phyloP scores from a whole-genome alignment of 2,113 vertebrate species.

The Petromus typicus region DNA sequence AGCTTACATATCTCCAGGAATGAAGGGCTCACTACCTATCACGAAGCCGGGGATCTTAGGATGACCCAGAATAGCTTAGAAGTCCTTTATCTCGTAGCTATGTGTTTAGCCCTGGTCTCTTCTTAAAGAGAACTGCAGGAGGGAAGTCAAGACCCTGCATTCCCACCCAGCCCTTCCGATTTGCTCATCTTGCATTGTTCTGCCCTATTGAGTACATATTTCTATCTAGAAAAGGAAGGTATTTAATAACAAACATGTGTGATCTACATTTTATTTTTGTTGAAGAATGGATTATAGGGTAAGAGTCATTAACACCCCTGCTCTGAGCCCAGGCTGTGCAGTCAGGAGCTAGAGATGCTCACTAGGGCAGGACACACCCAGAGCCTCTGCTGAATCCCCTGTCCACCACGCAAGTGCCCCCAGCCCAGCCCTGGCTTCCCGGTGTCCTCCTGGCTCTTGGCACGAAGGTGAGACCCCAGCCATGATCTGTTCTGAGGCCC shows the following conservation, averaged over 20 bases:
- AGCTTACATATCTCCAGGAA: neutral
- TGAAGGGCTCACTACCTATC: neutral
- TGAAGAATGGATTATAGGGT: neutral
- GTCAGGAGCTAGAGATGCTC: neutral
- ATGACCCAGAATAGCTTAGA: neutral
- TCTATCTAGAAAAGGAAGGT: conserved; percentile 5
- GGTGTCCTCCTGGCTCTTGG: neutral
- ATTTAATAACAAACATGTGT: neutral
- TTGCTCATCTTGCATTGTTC: neutral
- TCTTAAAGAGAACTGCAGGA: neutral
- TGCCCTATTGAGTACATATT: neutral
- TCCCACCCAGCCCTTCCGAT: too few species aligned
- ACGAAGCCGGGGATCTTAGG: neutral
- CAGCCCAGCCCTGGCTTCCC: neutral
- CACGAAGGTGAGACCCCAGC: neutral
- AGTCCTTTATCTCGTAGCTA: neutral
- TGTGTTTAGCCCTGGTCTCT: neutral
- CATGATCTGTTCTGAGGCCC: accelerated
- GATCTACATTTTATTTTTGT: neutral
- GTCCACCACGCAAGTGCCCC: neutral
- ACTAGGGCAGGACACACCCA: neutral
- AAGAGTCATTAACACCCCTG: neutral
- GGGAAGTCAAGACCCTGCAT: neutral
- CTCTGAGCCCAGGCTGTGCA: too few species aligned
- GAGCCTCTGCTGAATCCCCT: neutral